These are phyloP conservation scores for Myripristis jacobus DNA, from an alignment of 2,797 vertebrate genomes.

Conservation along the genomic window DNA sequence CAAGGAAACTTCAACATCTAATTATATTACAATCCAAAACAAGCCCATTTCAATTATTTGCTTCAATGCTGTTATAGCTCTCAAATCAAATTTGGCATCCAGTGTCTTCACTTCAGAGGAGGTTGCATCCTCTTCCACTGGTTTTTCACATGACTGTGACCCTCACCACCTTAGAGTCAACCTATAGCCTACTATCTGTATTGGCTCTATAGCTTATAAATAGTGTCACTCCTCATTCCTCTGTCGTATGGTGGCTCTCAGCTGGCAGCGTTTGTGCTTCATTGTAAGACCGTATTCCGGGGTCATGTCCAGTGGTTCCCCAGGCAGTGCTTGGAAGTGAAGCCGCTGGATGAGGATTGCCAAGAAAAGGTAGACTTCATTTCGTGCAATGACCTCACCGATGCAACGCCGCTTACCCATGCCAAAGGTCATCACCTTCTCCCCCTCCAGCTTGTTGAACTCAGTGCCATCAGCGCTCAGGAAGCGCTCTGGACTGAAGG, in stretches of 20 bases:
- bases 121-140: conserved; percentile 36
- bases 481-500: conserved; percentile 91
- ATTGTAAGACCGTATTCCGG: conserved; percentile 91
- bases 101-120: conserved; percentile 51
- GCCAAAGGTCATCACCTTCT: conserved; percentile 89
- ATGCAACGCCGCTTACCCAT: conserved; percentile 91
- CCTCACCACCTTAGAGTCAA: conserved; percentile 31
- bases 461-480: conserved; percentile 75
- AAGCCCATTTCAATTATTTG: conserved; percentile 30
- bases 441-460: conserved; percentile 81
- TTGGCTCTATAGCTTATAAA: conserved; percentile 12
- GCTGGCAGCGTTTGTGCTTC: conserved; percentile 88
- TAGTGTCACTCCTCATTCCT: conserved; percentile 54
- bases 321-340: conserved; percentile 79
- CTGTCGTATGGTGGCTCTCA: conserved; percentile 77
- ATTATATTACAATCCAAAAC: conserved; percentile 26
- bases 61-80: conserved; percentile 31
- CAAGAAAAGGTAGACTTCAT: conserved; percentile 93
- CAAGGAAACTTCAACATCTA: conserved; percentile 34
- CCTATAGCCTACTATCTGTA: conserved; percentile 6
- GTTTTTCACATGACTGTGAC: conserved; percentile 21
- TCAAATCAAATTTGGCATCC: conserved; percentile 31
- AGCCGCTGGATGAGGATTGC: conserved; percentile 89
- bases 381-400: conserved; percentile 89
- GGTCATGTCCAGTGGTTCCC: conserved; percentile 85